Evolutionary conservation across 2,113 vertebrate species (phyloP), one percentile per base, ranked within the genome.

Genomic region (Danionella cerebrum): DNA sequence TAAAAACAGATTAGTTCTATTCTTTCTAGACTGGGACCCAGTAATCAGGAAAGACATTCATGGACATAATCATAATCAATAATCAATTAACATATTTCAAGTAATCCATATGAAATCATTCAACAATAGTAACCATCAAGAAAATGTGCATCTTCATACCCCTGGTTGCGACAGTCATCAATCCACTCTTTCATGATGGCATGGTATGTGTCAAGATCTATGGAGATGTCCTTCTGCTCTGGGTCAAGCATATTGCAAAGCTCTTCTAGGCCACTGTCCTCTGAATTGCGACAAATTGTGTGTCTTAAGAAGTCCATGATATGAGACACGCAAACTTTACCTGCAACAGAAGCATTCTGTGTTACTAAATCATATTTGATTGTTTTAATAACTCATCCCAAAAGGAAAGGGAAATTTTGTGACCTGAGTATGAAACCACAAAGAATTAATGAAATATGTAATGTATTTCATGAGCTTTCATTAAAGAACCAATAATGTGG

Each of bases 171-270:
- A 27, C 85, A 84, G 77, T 85, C 88, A 8, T 92, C 87, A 0
- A 91, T 89, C 94, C 93, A 94, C 75, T 95, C 90, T 73, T 78
- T 92, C 91, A 94, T 90, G 68, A 91, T 36, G 0, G 89, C 84
- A 0, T 88, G 91, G 18, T 92, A 94, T 0, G 91, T 93, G 75
- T 89, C 86, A 79, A 96, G 81, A 72, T 94, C 92, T 25, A 95
- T 78, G 4, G 85, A 91, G 2, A 90, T 74, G 1, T 93, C 91
- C 64, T 86, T 90, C 51, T 82, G 87, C 2, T 94, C 90, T 0
- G 92, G 93, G 64, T 95, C 94, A 19, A 98, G 86, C 90, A 92
- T 89, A 75, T 88, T 87, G 67, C 90, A 92, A 2, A 97, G 84
- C 12, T 94, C 91, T 36, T 91, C 91, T 1, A 96, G 85, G 6